Conservation (phyloP, 2,113 vertebrate species). For the Apteryx mantelli region DNA sequence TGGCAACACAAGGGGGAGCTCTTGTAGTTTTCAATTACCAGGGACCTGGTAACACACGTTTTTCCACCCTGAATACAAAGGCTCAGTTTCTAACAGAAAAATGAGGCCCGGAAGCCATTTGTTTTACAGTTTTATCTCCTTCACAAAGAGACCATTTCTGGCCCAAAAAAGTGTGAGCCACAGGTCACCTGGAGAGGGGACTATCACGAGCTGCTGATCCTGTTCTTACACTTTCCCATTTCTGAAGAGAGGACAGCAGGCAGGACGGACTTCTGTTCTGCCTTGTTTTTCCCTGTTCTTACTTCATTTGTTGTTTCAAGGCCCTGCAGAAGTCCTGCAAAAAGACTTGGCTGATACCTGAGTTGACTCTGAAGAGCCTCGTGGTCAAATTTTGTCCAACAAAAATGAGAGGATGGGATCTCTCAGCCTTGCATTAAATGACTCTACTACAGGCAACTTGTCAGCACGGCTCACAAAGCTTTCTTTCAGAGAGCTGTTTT, state of each 20-base stretch:
- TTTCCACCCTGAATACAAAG: neutral
- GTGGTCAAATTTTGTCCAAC: neutral
- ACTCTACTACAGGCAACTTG: neutral
- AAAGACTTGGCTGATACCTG: neutral
- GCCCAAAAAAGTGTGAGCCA: neutral
- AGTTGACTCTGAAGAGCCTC: neutral
- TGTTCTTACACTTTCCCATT: neutral
- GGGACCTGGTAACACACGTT: accelerated
- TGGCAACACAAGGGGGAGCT: conserved; percentile 26
- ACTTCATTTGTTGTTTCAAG: neutral
- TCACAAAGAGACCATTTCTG: neutral
- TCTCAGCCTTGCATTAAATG: neutral
- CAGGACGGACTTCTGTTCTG: neutral
- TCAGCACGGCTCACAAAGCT: neutral
- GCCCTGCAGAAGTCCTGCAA: neutral
- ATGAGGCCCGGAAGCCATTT: neutral
- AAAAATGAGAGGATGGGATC: neutral
- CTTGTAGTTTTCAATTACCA: neutral
- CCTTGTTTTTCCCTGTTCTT: neutral
- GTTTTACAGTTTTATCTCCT: neutral
- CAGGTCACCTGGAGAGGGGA: neutral
- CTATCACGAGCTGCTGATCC: neutral
- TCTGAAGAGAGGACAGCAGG: neutral
- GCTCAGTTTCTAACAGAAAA: neutral
- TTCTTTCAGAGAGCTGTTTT: neutral